phyloP scores from a whole-genome alignment of 2,888 invertebrate species.

The Drosophila birchii region DNA sequence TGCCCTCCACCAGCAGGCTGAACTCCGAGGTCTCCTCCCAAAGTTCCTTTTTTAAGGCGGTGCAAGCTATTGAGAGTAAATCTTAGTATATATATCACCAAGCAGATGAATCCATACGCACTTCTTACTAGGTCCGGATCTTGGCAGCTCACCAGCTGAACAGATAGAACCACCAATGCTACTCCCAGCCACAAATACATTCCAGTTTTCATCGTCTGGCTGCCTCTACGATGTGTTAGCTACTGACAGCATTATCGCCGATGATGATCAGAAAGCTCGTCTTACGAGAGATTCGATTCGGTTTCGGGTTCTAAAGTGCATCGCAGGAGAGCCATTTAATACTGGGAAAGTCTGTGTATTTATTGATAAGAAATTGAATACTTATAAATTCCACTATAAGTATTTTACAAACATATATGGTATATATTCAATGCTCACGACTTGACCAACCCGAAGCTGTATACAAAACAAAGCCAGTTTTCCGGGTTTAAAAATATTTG shows the following conservation, averaged over 20 bases:
- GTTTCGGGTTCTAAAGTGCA: constrained; percentile 1
- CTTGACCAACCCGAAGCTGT: constrained; percentile 6
- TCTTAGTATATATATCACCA: background rate
- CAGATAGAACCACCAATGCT: constrained; percentile 1
- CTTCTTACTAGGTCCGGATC: constrained; percentile 57
- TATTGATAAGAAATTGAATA: constrained; percentile 20
- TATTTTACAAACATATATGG: background rate
- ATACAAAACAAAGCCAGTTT: constrained; percentile 12
- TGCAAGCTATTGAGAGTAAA: constrained; percentile 50
- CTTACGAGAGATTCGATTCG: constrained; percentile 4
- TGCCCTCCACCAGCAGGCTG: constrained; percentile 52
- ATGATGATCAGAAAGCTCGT: constrained; percentile 2
- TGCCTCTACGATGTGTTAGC: constrained; percentile 8
- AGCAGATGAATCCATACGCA: constrained; percentile 17
- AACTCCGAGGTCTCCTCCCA: constrained; percentile 64
- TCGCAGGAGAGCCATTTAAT: constrained; percentile 15
- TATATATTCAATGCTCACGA: constrained; percentile 5
- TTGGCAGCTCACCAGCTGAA: constrained; percentile 28
- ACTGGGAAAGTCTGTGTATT: constrained; percentile 10
- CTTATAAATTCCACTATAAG: background rate
- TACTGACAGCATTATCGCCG: constrained; percentile 18
- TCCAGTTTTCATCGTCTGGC: constrained; percentile 16
- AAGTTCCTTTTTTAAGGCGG: constrained; percentile 60
- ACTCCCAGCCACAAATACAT: constrained; percentile 1
- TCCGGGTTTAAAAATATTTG: constrained; percentile 8